Conservation (phyloP, 2,888 invertebrate genomes). For the Ochropleura leucogaster region DNA sequence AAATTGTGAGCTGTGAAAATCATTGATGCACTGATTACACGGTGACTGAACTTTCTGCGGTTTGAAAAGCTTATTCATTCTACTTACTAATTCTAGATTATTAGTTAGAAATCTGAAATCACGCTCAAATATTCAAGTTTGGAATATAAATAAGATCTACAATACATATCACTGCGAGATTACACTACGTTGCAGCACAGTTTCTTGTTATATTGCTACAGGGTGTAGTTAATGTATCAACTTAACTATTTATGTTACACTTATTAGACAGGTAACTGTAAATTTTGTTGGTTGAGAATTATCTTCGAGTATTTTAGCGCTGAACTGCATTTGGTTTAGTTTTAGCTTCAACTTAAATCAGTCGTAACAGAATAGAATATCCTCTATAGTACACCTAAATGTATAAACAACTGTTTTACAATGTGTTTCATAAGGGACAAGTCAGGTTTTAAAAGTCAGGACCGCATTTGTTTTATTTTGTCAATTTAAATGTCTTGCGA, state of each 20-base stretch:
- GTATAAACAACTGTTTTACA: too few species aligned
- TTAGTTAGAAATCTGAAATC: not conserved
- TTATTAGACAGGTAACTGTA: conserved; percentile 18
- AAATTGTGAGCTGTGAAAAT: too few species aligned
- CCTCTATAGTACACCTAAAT: too few species aligned
- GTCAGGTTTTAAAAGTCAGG: too few species aligned
- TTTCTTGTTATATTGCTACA: conserved; percentile 18
- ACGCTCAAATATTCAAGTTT: not conserved
- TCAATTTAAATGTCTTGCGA: not conserved
- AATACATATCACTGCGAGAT: conserved; percentile 8
- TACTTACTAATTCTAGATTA: not conserved
- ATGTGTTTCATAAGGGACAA: too few species aligned
- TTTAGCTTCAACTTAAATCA: not conserved
- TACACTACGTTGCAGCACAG: not conserved
- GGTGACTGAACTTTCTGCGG: too few species aligned
- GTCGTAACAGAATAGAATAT: too few species aligned
- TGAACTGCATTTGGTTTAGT: not conserved
- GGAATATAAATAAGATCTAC: not conserved
- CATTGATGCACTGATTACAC: too few species aligned
- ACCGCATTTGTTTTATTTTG: too few species aligned
- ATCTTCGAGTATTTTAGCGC: not conserved
- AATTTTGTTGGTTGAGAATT: not conserved
- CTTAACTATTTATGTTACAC: not conserved
- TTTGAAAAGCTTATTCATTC: not conserved
- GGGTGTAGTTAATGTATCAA: conserved; percentile 13